Evolutionary conservation across 2,888 invertebrate species (phyloP), one percentile per base, ranked within the genome.

Genomic region (Hypsopygia costalis): DNA sequence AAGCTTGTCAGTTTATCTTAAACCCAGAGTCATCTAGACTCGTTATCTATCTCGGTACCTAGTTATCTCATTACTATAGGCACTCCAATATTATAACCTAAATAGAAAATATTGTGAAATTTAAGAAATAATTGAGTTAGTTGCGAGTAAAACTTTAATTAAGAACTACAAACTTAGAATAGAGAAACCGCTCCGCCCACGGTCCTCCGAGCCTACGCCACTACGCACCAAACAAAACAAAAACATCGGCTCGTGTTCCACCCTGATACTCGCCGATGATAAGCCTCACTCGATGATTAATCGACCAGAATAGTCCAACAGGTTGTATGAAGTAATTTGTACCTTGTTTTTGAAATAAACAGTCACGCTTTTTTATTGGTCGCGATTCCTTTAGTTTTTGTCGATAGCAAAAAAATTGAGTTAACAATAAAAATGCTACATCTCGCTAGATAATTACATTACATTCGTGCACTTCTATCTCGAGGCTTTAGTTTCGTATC

Each of bases 281-380:
- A 71, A 69, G 59, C 48, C 43, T 25, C 38, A 34, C 47, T 41
- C 4, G 45, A 62, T 71, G 70, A 71, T 72, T 71, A 63, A 72
- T 72, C 58, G 54, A 53, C 46, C 40, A 41, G 50, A 47, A 49
- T 46, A 44, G 38, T 52, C 56, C 59, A 56, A 51, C 52, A 41
- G 47, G 55, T 56, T 59, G 48, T 44, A 46, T 45, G 65, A 55
- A 56, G 56, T 61, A 63, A 71, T 72, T 71, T 72, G 71, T 72
- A 61, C 46, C 57, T 58, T 58, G 58, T 60, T 62, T 58, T 56
- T 49, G 42, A 47, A 52, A 53, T 50, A 52, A 45, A 39, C 49
- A 41, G 43, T 40, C 33, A 33, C 43, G 46, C 41, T 22, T 51
- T 54, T 53, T 56, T 61, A 58, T 53, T 34, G 11, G 39, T 44